Evolutionary conservation across 2,797 vertebrate genomes (phyloP), one percentile per base, ranked within the genome.

Genomic region (Bucorvus abyssinicus): DNA sequence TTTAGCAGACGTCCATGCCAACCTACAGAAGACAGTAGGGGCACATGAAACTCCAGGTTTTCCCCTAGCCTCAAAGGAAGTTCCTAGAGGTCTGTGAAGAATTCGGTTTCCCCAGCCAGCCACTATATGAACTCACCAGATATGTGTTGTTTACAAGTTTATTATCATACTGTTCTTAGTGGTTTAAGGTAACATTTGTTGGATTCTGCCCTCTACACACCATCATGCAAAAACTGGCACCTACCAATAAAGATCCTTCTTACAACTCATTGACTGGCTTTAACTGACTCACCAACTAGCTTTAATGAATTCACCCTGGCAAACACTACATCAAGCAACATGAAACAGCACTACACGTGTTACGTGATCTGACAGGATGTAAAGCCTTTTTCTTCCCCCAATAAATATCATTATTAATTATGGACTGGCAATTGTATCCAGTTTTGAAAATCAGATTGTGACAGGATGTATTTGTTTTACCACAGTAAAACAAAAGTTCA

Each of bases 141-240:
- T 12, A 2, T 21, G 12, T 1, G 0, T 0, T 71, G 34, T 11
- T 32, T 53, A 4, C 9, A 50, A 59, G 18, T 32, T 67, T 71
- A 26, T n/a, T 10, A 74, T 23, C 34, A 59, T 6, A 26, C 17
- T 30, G 16, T 20, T 74, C 57, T 78, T 19, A 38, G 8, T 2
- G 0, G 23, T 44, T 84, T 34, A 68, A 81, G 12, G 30, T n/a
- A 69, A 61, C 6, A 12, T 45, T 49, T 45, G 6, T 16, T 53
- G 24, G 26, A 47, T 29, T 80, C 29, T 69, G 32, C 10, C 7
- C 5, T 55, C 44, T 38, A 36, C 15, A 34, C 5, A 50, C 2
- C 1, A 2, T 19, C 13, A 32, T 16, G 5, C 30, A 36, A 34
- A 80, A 63, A 36, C 9, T 47, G 36, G 9, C 22, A 68, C 14